Base-by-base conservation (phyloP, 2,113 vertebrate species). In the Heterotilapia buettikoferi region DNA sequence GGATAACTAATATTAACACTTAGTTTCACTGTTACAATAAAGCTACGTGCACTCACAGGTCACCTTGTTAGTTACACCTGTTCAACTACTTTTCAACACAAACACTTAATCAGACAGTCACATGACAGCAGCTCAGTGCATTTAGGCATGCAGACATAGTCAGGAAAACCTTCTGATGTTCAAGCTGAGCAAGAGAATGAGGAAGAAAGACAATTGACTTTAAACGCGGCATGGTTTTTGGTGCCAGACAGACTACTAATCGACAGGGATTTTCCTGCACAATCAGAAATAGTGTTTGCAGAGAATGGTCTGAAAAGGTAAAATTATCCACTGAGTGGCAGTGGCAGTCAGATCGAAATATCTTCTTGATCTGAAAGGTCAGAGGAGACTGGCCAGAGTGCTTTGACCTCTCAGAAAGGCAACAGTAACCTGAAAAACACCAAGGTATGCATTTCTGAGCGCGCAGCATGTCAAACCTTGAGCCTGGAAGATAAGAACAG, bases 1-100 rank as follows among this genome's bases (percentile, higher is more conserved):
- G 54, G 57, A 78, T 81, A 79, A 88, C 18, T 3, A 56, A 83
- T 53, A 78, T 18, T 12, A 56, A 71, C 71, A 50, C 24, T 45
- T 26, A 45, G 68, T 73, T 73, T 73, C 8, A 16, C n/a, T 71
- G 68, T 26, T 45, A 43, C 24, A 26, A 76, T 47, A 1, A 47
- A 76, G 9, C 9, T 76, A 76, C 3, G 0, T 29, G 9, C 68
- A 73, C 5, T 45, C 8, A 73, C 13, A 45, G 0, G 38, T 26
- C 40, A 26, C 9, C 21, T 73, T 73, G 40, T 73, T 73, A 45
- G 68, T 29, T 47, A 76, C 68, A 18, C 9, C 9, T 47, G 14
- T 47, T 76, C 40, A 76, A 5, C 21, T 76, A 6, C 43, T 29
- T 47, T 47, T 29, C 9, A 76, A 47, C 2, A 76, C 40, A 73